Evolutionary conservation across 2,888 invertebrate genomes (phyloP).

Genomic region (Dasysyrphus albostriatus): DNA sequence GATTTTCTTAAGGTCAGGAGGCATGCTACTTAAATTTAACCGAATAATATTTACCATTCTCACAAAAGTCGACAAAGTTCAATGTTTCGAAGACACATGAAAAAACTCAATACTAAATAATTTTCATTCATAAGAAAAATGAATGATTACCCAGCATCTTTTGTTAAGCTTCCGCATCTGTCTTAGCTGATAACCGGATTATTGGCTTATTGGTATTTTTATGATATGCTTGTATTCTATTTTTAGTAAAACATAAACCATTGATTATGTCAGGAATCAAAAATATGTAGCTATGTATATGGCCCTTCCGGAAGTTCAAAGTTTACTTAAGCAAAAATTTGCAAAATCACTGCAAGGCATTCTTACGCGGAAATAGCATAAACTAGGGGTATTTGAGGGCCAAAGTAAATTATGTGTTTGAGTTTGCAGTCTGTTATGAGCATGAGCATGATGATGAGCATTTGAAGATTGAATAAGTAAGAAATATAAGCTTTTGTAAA

Average conservation of each 20-base stretch:
- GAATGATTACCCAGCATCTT: slow-evolving; percentile 13
- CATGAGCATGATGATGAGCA: too few relatives aligned
- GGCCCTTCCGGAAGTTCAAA: slow-evolving; percentile 38
- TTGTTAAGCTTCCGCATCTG: slow-evolving; percentile 39
- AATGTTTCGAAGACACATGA: slow-evolving; percentile 2
- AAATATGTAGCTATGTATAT: neutral
- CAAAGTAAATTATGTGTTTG: neutral
- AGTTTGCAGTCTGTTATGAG: neutral
- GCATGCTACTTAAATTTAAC: too few relatives aligned
- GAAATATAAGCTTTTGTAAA: too few relatives aligned
- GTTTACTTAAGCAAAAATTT: neutral
- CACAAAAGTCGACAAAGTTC: slow-evolving; percentile 34
- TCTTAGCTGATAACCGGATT: slow-evolving; percentile 48
- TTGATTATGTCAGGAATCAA: slow-evolving; percentile 12
- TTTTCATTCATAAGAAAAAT: slow-evolving; percentile 40
- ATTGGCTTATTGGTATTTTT: slow-evolving; percentile 21
- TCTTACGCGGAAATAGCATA: slow-evolving; percentile 1
- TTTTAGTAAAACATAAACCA: neutral
- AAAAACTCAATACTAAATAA: neutral
- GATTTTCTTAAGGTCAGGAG: neutral
- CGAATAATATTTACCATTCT: slow-evolving; percentile 6
- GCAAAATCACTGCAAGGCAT: neutral
- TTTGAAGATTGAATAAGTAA: too few relatives aligned
- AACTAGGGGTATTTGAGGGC: neutral
- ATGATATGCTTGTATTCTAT: neutral